Conservation (phyloP, 2,888 invertebrate genomes). For the Macrophya annulata region DNA sequence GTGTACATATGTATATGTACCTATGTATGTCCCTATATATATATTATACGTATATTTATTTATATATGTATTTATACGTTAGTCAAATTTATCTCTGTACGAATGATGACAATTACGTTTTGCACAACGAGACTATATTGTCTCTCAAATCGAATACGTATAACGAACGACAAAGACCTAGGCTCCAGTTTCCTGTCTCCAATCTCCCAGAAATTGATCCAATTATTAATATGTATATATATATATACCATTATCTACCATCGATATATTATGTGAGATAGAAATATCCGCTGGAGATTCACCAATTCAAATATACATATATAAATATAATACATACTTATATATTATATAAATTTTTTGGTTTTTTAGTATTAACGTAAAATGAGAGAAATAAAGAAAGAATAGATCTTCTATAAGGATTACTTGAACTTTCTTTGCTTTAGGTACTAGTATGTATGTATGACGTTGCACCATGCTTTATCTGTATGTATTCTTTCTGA, state of each 20-base stretch:
- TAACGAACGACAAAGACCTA: conserved; percentile 5
- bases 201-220: neutral
- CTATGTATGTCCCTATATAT: neutral
- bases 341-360: neutral
- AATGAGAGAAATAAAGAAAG: neutral
- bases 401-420: neutral
- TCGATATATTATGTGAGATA: neutral
- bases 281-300: neutral
- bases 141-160: conserved; percentile 11
- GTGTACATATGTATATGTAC: no score
- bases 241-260: neutral
- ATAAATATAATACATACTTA: neutral
- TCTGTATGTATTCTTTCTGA: neutral
- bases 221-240: neutral
- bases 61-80: neutral
- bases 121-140: conserved; percentile 3
- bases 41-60: neutral
- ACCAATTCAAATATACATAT: neutral
- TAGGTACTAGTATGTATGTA: neutral
- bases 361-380: neutral
- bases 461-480: neutral
- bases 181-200: neutral
- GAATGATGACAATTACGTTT: neutral
- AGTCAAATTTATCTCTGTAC: neutral
- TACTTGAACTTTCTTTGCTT: neutral